Evolutionary conservation across 2,113 vertebrate genomes (phyloP).

Genomic region (Tangachromis dhanisi): DNA sequence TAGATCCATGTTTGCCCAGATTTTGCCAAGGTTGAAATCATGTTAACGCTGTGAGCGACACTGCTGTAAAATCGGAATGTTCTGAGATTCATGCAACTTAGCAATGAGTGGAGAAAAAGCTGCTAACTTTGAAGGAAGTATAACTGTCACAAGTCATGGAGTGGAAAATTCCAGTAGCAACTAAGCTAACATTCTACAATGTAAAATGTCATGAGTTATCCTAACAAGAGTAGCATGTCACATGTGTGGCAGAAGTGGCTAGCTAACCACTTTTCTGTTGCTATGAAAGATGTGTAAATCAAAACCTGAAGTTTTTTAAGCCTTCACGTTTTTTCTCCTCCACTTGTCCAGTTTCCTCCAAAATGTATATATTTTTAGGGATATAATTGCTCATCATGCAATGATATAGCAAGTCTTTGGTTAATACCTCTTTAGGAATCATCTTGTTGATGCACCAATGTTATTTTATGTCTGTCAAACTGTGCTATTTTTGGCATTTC

Average conservation of each 20-base stretch:
- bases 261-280: background rate
- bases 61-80: background rate
- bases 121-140: background rate
- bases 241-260: background rate
- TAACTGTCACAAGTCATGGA: background rate
- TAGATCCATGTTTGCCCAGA: background rate
- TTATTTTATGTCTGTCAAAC: background rate
- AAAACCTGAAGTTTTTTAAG: background rate
- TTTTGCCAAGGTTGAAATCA: background rate
- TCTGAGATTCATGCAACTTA: background rate
- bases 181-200: background rate
- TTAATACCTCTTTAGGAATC: background rate
- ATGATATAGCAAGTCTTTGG: background rate
- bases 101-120: background rate
- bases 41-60: background rate
- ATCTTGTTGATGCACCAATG: background rate
- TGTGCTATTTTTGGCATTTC: background rate
- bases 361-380: background rate
- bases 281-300: background rate
- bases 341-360: background rate
- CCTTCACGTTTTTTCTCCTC: background rate
- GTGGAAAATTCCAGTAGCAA: background rate
- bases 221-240: background rate
- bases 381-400: background rate
- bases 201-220: background rate